Evolutionary conservation across 2,113 vertebrate species (phyloP), one percentile per base, ranked within the genome.

Genomic region (Sterrhoptilus dennistouni): DNA sequence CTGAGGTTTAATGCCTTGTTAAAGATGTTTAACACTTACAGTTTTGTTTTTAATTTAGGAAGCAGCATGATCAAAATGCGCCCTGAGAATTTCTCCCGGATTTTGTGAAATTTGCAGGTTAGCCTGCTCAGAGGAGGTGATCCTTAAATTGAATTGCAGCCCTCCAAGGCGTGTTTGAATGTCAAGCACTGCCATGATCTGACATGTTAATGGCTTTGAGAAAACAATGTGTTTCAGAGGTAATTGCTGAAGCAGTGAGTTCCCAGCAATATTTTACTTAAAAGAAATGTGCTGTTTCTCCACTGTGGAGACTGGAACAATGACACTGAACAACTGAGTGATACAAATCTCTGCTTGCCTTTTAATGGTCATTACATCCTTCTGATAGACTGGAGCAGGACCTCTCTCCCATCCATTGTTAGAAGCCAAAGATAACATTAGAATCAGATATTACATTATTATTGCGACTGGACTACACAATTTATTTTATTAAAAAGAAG

Each of bases 11-110:
- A 99, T 99, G 99, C 98, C 98, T 99, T 99, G 98, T 99, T 99
- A 99, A 99, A 99, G 98, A 99, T 98, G 98, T 98, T 99, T 99
- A 99, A 99, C 99, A 98, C 98, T 99, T 99, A 98, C 95, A 98
- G 98, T 99, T 99, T 99, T 98, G 98, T 97, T 98, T 98, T 98
- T 98, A 98, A 98, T 98, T 98, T 98, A 97, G 97, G 97, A 98
- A 98, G 95, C 97, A 97, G 97, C 97, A 97, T 98, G 98, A 98
- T 98, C 98, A 98, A 98, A 98, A 95, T 81, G 97, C 79, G 94
- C 96, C 97, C 97, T 97, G 97, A 98, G 98, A 98, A 93, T 98
- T 98, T 97, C 92, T 85, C 83, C 92, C 93, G 4, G 87, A 97
- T 98, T 98, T 95, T 93, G 97, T 95, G 97, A 97, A 98, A 98